Evolutionary conservation across 2,113 vertebrate genomes (phyloP).

Genomic region (Hassar affinis): DNA sequence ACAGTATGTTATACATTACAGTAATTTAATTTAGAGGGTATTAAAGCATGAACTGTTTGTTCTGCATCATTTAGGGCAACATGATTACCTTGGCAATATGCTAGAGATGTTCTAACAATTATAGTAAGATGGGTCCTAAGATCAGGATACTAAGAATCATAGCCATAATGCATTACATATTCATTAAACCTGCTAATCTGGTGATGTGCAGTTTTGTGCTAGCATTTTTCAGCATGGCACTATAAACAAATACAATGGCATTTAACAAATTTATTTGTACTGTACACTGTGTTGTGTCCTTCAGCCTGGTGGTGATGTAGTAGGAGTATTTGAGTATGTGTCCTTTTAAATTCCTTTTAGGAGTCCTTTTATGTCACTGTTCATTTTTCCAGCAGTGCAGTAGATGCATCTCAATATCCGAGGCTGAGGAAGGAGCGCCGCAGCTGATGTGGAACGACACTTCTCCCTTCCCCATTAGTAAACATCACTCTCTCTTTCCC

Average conservation of each 20-base stretch:
- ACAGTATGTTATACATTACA: constrained; percentile 4
- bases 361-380: constrained; percentile 16
- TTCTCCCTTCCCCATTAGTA: constrained; percentile 44
- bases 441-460: constrained; percentile 25
- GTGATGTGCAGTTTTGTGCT: too few species aligned
- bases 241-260: background rate
- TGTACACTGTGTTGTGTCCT: too few species aligned
- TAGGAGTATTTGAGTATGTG: background rate
- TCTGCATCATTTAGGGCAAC: background rate
- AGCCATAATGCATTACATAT: background rate
- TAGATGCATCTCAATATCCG: background rate
- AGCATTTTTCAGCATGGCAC: background rate
- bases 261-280: background rate
- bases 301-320: background rate
- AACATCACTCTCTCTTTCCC: constrained; percentile 37
- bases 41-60: background rate
- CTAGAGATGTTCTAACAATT: background rate
- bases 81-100: background rate
- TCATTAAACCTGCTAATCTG: background rate
- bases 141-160: background rate
- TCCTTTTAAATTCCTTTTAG: background rate
- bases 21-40: background rate
- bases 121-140: background rate
- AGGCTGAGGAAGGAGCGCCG: background rate
- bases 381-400: constrained; percentile 15